These are phyloP conservation scores for Subacronicta megacephala DNA, from an alignment of 2,888 invertebrate genomes.

Conservation along the genomic window DNA sequence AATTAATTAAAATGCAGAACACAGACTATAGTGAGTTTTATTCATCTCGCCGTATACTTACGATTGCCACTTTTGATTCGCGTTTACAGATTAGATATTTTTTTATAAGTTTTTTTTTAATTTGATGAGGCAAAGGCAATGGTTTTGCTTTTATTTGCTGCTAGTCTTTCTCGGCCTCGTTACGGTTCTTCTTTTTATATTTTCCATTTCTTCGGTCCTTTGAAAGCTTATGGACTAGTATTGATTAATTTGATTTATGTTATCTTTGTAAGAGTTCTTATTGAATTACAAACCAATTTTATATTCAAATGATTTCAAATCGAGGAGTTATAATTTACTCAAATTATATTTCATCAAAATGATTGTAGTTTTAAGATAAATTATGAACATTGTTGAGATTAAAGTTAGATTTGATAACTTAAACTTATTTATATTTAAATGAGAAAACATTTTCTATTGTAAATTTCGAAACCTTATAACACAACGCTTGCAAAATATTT, in stretches of 20 bases:
- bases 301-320: neutral
- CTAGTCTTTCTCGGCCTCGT: slow-evolving; percentile 31
- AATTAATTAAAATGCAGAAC: slow-evolving; percentile 88
- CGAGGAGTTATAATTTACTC: neutral
- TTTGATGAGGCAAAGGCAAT: slow-evolving; percentile 30
- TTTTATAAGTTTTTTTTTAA: slow-evolving; percentile 34
- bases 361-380: no score
- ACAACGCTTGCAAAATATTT: no score
- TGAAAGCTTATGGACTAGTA: slow-evolving; percentile 33
- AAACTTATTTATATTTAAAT: no score
- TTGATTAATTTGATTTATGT: slow-evolving; percentile 46
- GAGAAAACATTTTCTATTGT: no score
- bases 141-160: slow-evolving; percentile 38
- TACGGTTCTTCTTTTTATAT: slow-evolving; percentile 36
- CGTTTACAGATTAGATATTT: slow-evolving; percentile 55
- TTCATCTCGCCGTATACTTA: slow-evolving; percentile 63
- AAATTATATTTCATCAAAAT: no score
- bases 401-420: no score
- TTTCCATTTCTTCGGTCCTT: slow-evolving; percentile 41
- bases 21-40: slow-evolving; percentile 76
- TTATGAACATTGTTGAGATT: no score
- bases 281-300: neutral
- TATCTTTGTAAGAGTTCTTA: slow-evolving; percentile 5
- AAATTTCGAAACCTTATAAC: neutral
- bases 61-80: slow-evolving; percentile 76